These are phyloP conservation scores for Platycercus adscitus DNA, from an alignment of 2,113 vertebrate genomes.

Conservation along the genomic window DNA sequence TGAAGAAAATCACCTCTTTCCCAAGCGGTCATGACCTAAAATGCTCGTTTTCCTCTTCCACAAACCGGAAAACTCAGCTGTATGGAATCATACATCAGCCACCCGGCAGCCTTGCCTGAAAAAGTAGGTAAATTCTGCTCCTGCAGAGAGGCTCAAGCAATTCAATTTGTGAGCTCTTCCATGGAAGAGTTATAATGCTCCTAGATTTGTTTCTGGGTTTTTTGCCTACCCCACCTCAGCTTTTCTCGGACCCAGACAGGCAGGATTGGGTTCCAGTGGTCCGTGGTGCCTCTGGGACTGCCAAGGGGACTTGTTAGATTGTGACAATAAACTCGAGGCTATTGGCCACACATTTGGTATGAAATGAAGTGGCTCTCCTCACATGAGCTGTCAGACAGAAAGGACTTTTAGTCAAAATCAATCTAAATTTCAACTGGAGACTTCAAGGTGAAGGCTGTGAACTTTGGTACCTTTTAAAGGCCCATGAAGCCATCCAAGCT, in stretches of 20 bases:
- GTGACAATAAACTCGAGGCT: constrained; percentile 21
- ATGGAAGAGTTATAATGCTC: neutral
- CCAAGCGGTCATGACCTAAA: neutral
- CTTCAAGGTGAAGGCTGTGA: constrained; percentile 32
- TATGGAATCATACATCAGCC: fast-evolving
- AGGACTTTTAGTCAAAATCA: constrained; percentile 5
- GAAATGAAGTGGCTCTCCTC: constrained; percentile 14
- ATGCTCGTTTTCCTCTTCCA: neutral
- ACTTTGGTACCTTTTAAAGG: neutral
- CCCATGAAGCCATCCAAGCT: neutral
- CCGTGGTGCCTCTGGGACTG: neutral
- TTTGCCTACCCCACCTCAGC: neutral
- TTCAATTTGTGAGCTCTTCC: neutral
- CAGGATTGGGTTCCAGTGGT: neutral
- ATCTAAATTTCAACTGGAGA: constrained; percentile 30
- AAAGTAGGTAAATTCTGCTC: neutral
- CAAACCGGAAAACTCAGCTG: neutral
- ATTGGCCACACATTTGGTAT: constrained; percentile 14
- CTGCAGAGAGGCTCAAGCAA: neutral
- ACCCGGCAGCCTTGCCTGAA: neutral
- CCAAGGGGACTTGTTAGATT: neutral
- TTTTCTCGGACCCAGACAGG: neutral
- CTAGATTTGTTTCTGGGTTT: neutral
- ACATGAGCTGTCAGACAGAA: constrained; percentile 35
- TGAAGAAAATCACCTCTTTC: neutral